Percentiles rank a stretch among this genome's conserved stretches.
These are phyloP conservation scores for Perodicticus potto DNA, from an alignment of 2,797 vertebrate species.

Conservation along the genomic window DNA sequence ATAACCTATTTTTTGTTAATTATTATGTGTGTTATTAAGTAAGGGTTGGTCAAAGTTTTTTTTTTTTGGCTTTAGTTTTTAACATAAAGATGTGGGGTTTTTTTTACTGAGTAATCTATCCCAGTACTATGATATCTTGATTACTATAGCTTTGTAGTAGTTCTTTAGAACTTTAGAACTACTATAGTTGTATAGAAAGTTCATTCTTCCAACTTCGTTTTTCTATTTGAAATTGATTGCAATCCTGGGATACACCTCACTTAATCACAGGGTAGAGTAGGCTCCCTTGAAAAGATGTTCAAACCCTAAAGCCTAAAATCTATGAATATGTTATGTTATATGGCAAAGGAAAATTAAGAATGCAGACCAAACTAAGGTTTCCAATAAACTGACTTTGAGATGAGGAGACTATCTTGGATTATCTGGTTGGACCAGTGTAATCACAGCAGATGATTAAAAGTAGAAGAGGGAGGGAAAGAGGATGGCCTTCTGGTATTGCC, in stretches of 20 bases:
- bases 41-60: not conserved
- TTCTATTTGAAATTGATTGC: slow-evolving; percentile 10
- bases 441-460: not conserved
- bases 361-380: not conserved
- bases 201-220: not conserved
- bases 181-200: too few relatives aligned
- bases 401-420: not conserved
- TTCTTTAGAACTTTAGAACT: not conserved
- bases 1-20: not conserved
- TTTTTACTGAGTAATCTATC: not conserved
- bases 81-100: not conserved
- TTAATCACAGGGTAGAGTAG: not conserved
- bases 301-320: not conserved
- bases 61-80: not conserved
- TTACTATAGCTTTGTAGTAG: not conserved
- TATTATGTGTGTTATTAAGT: not conserved
- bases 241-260: not conserved
- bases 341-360: not conserved
- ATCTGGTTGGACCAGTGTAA: not conserved
- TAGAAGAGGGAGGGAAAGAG: not conserved
- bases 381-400: not conserved
- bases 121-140: not conserved
- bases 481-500: not conserved
- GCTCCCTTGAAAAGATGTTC: not conserved
- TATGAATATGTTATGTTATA: not conserved